phyloP scores from a whole-genome alignment of 1,140 invertebrate species.

The Ostrea denselamellosa region DNA sequence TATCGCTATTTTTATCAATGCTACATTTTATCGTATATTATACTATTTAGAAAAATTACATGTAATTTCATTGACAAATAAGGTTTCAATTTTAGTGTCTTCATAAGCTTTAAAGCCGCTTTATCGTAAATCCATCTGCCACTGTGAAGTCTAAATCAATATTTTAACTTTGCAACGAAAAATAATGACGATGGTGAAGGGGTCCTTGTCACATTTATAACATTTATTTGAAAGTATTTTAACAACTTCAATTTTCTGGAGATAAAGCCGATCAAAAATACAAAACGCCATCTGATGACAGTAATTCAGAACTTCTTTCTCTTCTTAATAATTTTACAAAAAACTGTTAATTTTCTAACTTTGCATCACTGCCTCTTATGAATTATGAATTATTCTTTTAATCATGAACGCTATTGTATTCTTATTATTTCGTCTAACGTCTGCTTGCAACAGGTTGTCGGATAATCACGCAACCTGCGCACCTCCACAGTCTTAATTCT shows the following conservation, averaged over 20 bases:
- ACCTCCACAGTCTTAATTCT: conserved; percentile 2
- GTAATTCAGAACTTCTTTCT: not conserved
- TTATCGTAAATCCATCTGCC: too few species aligned
- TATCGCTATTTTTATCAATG: too few species aligned
- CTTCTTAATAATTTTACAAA: not conserved
- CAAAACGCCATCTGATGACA: conserved; percentile 11
- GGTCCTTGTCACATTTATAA: not conserved
- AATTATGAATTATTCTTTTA: conserved; percentile 33
- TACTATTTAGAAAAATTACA: too few species aligned
- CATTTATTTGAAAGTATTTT: not conserved
- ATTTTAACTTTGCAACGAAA: not conserved
- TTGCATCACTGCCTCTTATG: conserved; percentile 29
- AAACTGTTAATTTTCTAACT: conserved; percentile 10
- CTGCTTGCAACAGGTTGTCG: conserved; percentile 33
- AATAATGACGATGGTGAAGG: not conserved
- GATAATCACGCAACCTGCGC: conserved; percentile 28
- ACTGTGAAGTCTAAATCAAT: not conserved
- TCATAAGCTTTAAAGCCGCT: too few species aligned
- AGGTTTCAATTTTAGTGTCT: too few species aligned
- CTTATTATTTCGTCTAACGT: conserved; percentile 36
- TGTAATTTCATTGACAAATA: too few species aligned
- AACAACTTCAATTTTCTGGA: not conserved
- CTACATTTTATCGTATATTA: too few species aligned
- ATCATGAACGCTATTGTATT: conserved; percentile 15
- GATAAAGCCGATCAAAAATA: not conserved